A percentile compares a stretch with the other conserved stretches of the same genome.
Conservation (phyloP, 2,113 vertebrate species). For the Tragelaphus strepsiceros region DNA sequence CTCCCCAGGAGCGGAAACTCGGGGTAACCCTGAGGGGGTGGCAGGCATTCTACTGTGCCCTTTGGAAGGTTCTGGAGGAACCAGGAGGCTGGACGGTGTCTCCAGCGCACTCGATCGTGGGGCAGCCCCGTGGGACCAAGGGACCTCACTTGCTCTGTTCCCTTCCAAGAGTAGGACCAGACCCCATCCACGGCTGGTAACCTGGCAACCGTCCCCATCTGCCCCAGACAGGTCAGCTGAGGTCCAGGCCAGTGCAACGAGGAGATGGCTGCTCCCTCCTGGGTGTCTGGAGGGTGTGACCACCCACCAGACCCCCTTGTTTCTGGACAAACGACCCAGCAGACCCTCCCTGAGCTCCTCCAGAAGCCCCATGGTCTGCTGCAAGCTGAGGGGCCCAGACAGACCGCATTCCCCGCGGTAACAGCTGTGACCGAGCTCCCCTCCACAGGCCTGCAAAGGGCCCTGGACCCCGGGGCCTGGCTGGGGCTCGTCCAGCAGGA, state of each 20-base stretch:
- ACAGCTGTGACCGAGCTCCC: too few species aligned
- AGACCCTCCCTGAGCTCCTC: background rate
- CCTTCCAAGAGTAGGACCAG: too few species aligned
- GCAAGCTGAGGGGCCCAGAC: accelerated
- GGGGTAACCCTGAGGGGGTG: accelerated
- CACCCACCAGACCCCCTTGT: too few species aligned
- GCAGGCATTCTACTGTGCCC: background rate
- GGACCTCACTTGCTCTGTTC: accelerated
- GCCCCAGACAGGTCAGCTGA: background rate
- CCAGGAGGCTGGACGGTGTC: background rate
- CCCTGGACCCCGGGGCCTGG: background rate
- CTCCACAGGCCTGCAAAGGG: background rate
- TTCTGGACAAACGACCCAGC: background rate
- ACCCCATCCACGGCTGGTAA: accelerated
- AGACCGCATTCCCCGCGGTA: accelerated
- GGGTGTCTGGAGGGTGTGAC: background rate
- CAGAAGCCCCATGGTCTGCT: background rate
- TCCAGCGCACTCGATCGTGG: accelerated
- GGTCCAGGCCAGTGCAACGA: background rate
- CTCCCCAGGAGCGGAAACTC: accelerated
- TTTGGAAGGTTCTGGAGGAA: background rate
- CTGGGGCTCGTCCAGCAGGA: conserved; percentile 61
- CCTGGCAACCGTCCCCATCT: accelerated
- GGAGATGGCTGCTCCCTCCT: background rate
- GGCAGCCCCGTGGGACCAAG: accelerated